Evolutionary conservation across 2,888 invertebrate genomes (phyloP).

Genomic region (Notodonta ziczac): DNA sequence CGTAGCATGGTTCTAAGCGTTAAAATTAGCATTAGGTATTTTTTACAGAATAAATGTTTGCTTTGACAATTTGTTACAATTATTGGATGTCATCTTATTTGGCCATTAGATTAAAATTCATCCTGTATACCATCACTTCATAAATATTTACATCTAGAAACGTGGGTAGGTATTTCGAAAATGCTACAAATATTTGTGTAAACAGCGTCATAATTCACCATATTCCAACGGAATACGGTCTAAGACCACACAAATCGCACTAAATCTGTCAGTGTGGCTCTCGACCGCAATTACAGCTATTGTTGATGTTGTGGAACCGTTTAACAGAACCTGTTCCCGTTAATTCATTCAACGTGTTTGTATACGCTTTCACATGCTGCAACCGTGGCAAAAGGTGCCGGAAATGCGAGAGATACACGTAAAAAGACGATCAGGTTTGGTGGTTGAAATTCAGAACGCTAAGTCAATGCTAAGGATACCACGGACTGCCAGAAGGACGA

Average conservation of each 20-base stretch:
- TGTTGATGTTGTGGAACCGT: constrained; percentile 26
- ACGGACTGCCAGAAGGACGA: no score
- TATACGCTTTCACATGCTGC: constrained; percentile 28
- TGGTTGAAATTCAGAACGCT: background rate
- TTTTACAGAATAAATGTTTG: no score
- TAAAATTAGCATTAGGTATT: no score
- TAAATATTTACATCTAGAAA: no score
- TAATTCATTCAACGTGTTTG: constrained; percentile 18
- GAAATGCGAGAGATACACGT: constrained; percentile 12
- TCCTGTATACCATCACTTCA: no score
- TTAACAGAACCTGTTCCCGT: constrained; percentile 7
- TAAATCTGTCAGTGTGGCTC: background rate
- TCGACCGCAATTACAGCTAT: constrained; percentile 22
- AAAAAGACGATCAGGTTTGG: background rate
- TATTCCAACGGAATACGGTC: background rate
- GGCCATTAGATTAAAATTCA: no score
- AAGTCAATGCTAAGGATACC: no score
- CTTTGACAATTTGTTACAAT: no score
- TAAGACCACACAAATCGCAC: background rate
- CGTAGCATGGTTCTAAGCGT: no score
- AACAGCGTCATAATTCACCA: background rate
- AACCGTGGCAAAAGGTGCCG: constrained; percentile 25
- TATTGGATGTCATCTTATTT: no score
- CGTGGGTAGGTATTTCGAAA: background rate
- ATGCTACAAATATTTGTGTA: background rate